Evolutionary conservation across 2,888 invertebrate species (phyloP).

Genomic region (Zygothrica quintamaculata): DNA sequence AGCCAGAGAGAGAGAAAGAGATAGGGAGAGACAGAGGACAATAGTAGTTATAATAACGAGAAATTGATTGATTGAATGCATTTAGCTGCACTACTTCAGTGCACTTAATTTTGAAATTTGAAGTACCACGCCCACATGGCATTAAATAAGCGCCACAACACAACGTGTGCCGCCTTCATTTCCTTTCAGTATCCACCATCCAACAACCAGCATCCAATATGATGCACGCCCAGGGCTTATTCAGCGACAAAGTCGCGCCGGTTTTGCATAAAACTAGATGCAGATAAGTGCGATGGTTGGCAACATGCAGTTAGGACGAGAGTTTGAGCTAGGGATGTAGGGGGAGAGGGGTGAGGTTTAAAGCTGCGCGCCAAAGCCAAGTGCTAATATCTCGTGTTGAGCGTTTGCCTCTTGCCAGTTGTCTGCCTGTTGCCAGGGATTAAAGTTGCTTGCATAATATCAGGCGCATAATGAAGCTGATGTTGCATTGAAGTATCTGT

Average conservation of each 20-base stretch:
- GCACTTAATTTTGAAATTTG: constrained; percentile 32
- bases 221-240: constrained; percentile 2
- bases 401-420: constrained; percentile 39
- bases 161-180: too few species aligned
- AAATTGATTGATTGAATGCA: constrained; percentile 45
- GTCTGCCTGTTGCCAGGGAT: constrained; percentile 57
- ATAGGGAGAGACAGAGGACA: not conserved
- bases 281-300: constrained; percentile 51
- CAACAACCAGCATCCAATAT: not conserved
- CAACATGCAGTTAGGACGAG: not conserved
- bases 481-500: constrained; percentile 30
- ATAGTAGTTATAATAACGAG: constrained; percentile 22
- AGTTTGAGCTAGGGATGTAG: not conserved
- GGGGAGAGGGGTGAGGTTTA: not conserved
- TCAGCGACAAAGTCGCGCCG: constrained; percentile 56
- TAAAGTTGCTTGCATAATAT: constrained; percentile 75
- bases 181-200: not conserved
- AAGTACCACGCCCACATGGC: constrained; percentile 37
- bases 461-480: constrained; percentile 67
- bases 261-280: constrained; percentile 70
- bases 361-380: constrained; percentile 19
- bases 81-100: constrained; percentile 37
- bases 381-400: constrained; percentile 54
- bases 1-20: not conserved
- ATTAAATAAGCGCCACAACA: constrained; percentile 29